Conservation (phyloP, 1,140 invertebrate genomes). For the Orchesella cincta region DNA sequence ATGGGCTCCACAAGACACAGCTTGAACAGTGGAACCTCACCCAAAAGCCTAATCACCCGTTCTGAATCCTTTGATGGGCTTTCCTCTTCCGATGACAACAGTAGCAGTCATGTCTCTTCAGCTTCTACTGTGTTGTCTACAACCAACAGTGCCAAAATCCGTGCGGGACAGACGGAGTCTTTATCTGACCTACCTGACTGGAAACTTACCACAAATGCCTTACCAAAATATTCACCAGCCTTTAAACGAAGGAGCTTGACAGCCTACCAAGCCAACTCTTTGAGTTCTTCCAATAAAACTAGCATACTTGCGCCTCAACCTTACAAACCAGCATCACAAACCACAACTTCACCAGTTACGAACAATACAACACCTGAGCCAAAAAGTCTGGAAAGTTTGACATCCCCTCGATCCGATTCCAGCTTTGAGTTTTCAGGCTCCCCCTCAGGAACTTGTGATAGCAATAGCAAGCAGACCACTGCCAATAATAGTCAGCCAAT, state of each 20-base stretch:
- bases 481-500: constrained; percentile 17
- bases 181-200: constrained; percentile 35
- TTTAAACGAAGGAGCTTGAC: constrained; percentile 75
- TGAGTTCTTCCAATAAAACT: constrained; percentile 51
- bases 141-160: constrained; percentile 42
- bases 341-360: constrained; percentile 57
- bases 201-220: constrained; percentile 49
- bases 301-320: constrained; percentile 43
- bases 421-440: constrained; percentile 65
- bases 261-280: constrained; percentile 65
- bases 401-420: constrained; percentile 60
- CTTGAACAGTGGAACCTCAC: constrained; percentile 34
- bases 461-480: neutral
- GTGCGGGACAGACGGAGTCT: neutral
- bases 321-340: constrained; percentile 51
- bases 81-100: constrained; percentile 9
- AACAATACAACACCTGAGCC: constrained; percentile 54
- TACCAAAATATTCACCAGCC: constrained; percentile 80
- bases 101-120: constrained; percentile 29
- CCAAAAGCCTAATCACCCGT: constrained; percentile 33
- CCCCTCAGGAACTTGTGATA: constrained; percentile 14
- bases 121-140: constrained; percentile 5
- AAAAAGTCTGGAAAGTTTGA: constrained; percentile 65
- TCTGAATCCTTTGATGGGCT: constrained; percentile 45
- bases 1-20: constrained; percentile 53